Evolutionary conservation across 2,113 vertebrate species (phyloP), one percentile per base, ranked within the genome.

Genomic region (Taxidea taxus): DNA sequence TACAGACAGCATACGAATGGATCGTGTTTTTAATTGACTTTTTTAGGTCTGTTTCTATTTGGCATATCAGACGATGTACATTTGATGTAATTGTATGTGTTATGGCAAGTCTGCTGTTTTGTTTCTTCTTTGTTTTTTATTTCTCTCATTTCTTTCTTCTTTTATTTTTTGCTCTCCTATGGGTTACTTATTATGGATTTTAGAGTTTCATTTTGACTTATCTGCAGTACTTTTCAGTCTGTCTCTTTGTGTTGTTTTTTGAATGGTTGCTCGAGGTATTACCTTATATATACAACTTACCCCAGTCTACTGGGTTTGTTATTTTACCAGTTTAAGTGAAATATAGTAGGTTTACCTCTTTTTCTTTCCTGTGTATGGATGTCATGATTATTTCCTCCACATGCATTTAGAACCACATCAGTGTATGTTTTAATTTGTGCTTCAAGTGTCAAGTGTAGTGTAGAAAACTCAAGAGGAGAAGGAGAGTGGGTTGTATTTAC

Each of bases 181-280:
- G 39, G 83, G 14, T 68, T 91, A 39, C 4, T 54, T 87, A 21
- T n/a, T 68, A 21, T 10, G 16, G 51, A 27, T 81, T 84, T 93
- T 89, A 70, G 62, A 92, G 78, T 82, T 93, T 27, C 16, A 92
- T 81, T 95, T 94, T 77, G 80, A 23, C 39, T 68, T 87, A 54
- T 70, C 82, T 82, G 0, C 60, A 93, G 77, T 72, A 25, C 42
- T 78, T 88, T 80, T 74, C 14, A 95, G 31, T 83, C 15, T 83
- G 31, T 91, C 37, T 88, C 14, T 86, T 77, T 70, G 10, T 78
- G 21, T 25, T 92, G 25, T 42, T 82, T 83, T 87, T 77, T 80
- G 20, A 81, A 51, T 95, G 34, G 11, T 82, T 92, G 49, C 14
- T 84, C 47, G 70, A 37, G 56, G 5, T 34, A 34, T 90, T 49